Percentiles rank a stretch among this genome's conserved stretches.
Conservation (phyloP, 2,888 invertebrate species). For the Brenthis daphne region DNA sequence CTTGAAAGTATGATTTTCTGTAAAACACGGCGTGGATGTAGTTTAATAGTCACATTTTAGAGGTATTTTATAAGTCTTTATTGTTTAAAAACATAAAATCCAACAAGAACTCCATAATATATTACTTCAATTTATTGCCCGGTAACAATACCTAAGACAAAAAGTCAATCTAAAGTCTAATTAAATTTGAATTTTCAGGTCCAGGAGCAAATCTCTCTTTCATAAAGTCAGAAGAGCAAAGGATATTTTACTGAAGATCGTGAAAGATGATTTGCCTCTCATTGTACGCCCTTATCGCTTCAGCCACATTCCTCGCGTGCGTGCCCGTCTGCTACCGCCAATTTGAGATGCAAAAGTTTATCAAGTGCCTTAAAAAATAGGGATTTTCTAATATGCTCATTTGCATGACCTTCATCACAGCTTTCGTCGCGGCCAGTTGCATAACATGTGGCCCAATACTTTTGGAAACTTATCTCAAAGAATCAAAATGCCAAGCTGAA, state of each 20-base stretch:
- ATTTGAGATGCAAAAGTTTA: constrained; percentile 57
- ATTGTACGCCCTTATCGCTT: constrained; percentile 66
- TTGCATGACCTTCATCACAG: constrained; percentile 57
- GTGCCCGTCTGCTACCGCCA: constrained; percentile 67
- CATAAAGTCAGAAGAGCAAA: no score
- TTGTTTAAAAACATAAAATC: not conserved
- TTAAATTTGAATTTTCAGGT: no score
- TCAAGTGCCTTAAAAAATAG: constrained; percentile 62
- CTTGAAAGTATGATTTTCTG: constrained; percentile 26
- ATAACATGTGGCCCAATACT: constrained; percentile 58
- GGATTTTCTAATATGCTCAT: constrained; percentile 51
- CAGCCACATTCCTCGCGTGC: constrained; percentile 68
- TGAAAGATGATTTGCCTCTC: constrained; percentile 75
- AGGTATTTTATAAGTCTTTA: not conserved
- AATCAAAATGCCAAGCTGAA: constrained; percentile 23
- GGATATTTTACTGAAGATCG: not conserved
- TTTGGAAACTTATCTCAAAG: constrained; percentile 48
- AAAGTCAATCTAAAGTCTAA: no score
- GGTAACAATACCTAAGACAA: no score
- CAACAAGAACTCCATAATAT: no score
- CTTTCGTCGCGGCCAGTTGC: constrained; percentile 53
- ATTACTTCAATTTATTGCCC: no score
- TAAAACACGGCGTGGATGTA: constrained; percentile 2
- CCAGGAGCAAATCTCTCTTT: no score
- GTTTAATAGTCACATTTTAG: constrained; percentile 3